Evolutionary conservation across 2,888 invertebrate species (phyloP).

Genomic region (Apamea epomidion): DNA sequence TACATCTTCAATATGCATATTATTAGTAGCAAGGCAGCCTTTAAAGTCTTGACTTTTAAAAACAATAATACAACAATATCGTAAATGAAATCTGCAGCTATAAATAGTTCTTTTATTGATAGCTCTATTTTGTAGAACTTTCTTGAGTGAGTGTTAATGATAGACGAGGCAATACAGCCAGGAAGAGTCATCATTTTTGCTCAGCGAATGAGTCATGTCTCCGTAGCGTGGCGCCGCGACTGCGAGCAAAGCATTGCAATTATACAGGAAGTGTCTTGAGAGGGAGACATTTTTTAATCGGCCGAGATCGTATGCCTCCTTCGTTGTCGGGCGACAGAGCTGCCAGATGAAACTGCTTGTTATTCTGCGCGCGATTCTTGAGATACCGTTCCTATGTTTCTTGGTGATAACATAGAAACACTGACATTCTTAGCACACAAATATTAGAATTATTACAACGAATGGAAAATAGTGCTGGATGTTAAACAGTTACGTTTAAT

Average conservation of each 20-base stretch:
- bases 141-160: slow-evolving; percentile 32
- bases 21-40: not conserved
- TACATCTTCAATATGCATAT: slow-evolving; percentile 7
- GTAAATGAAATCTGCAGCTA: not conserved
- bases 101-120: slow-evolving; percentile 7
- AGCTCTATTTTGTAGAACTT: slow-evolving; percentile 11
- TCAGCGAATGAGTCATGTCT: slow-evolving; percentile 70
- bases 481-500: slow-evolving; percentile 38
- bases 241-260: slow-evolving; percentile 75
- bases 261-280: slow-evolving; percentile 67
- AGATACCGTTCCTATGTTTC: slow-evolving; percentile 61
- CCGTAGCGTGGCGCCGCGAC: slow-evolving; percentile 69
- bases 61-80: not conserved
- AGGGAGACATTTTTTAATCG: slow-evolving; percentile 65
- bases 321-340: slow-evolving; percentile 52
- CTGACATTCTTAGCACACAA: slow-evolving; percentile 49
- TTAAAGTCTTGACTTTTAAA: not conserved
- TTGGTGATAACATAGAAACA: slow-evolving; percentile 40
- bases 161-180: slow-evolving; percentile 49
- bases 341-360: slow-evolving; percentile 65
- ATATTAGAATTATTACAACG: slow-evolving; percentile 49
- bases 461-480: slow-evolving; percentile 48
- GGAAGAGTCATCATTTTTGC: slow-evolving; percentile 73
- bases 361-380: slow-evolving; percentile 63
- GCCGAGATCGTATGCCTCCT: slow-evolving; percentile 51